phyloP scores from a whole-genome alignment of 2,888 invertebrate species.

The Melolontha melolontha region DNA sequence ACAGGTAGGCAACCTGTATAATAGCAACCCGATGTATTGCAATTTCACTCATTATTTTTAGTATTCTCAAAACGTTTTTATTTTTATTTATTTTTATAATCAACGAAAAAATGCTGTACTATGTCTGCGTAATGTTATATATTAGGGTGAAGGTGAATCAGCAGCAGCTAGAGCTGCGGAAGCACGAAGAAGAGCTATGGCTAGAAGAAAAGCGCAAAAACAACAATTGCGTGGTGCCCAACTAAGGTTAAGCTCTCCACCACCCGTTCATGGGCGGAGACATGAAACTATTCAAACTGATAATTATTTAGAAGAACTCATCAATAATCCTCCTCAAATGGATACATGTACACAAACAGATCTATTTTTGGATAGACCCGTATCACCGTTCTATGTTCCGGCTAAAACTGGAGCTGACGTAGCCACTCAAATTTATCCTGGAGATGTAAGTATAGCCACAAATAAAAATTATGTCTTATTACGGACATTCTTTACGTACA shows the following conservation, averaged over 20 bases:
- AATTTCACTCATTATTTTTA: constrained; percentile 29
- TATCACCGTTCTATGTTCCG: constrained; percentile 82
- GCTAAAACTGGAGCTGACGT: constrained; percentile 83
- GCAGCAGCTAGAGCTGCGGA: constrained; percentile 71
- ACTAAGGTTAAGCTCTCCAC: constrained; percentile 77
- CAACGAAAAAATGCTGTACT: no score
- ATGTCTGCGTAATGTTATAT: not conserved
- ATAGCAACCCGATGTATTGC: constrained; percentile 9
- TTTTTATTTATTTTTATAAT: no score
- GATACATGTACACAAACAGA: constrained; percentile 87
- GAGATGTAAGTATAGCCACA: constrained; percentile 75
- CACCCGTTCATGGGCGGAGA: constrained; percentile 83
- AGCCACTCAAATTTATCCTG: constrained; percentile 87
- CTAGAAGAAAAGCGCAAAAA: constrained; percentile 77
- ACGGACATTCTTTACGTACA: not conserved
- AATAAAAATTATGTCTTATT: constrained; percentile 3
- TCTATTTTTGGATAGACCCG: constrained; percentile 84
- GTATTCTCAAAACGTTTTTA: not conserved
- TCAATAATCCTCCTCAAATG: constrained; percentile 79
- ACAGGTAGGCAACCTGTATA: constrained; percentile 56
- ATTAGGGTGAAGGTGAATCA: constrained; percentile 68
- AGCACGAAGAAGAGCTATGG: constrained; percentile 79
- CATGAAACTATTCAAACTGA: constrained; percentile 94
- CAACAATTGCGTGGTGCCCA: constrained; percentile 67
- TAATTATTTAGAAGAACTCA: constrained; percentile 86